Conservation (phyloP, 2,113 vertebrate genomes). For the Promerops cafer region DNA sequence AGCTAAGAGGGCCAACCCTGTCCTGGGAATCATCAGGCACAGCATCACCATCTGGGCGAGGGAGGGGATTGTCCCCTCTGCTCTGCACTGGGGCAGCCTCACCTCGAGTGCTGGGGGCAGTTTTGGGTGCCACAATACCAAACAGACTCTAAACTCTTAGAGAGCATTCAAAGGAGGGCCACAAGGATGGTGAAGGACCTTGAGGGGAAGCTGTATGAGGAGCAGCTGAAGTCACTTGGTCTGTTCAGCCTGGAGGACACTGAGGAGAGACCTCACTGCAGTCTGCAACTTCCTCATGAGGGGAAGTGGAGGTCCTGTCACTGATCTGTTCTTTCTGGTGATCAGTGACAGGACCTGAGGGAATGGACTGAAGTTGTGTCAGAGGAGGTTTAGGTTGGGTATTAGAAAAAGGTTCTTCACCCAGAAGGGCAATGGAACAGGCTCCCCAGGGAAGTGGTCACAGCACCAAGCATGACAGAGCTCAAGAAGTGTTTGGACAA, state of each 20-base stretch:
- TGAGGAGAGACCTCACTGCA: neutral
- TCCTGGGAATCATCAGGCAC: neutral
- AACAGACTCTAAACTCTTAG: neutral
- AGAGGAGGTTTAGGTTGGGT: neutral
- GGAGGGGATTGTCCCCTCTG: neutral
- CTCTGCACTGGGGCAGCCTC: accelerated
- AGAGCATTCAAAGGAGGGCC: neutral
- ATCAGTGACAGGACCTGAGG: accelerated
- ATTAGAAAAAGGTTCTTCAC: neutral
- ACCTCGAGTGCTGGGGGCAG: accelerated
- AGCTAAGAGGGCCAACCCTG: neutral
- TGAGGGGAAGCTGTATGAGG: accelerated
- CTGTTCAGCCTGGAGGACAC: neutral
- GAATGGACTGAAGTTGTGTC: neutral
- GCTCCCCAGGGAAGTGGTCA: neutral
- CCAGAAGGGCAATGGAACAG: neutral
- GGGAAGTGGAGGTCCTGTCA: neutral
- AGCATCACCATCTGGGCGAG: accelerated
- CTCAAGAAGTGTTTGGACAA: neutral
- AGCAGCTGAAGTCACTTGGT: neutral
- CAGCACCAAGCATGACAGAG: too few species aligned
- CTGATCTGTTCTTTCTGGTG: neutral
- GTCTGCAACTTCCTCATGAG: neutral
- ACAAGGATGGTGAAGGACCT: neutral
- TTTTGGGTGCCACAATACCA: neutral